Conservation (phyloP, 2,888 invertebrate genomes). For the Sceliomorpha sp. region DNA sequence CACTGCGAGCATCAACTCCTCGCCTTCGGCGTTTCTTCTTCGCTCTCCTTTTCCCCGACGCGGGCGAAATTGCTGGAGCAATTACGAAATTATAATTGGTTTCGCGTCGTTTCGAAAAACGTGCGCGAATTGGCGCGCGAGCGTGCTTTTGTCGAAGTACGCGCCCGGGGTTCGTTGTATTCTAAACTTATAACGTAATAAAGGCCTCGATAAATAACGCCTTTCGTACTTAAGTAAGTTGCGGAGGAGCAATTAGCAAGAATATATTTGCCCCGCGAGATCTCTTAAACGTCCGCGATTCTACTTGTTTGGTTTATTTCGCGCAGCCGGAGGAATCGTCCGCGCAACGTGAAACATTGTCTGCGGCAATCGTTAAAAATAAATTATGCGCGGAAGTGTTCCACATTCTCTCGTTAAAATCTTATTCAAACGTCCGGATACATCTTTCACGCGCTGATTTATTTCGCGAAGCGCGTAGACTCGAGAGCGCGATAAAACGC, state of each 20-base stretch:
- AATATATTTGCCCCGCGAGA: conserved; percentile 42
- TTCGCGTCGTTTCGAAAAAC: conserved; percentile 21
- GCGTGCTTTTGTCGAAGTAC: conserved; percentile 19
- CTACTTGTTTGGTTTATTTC: conserved; percentile 31
- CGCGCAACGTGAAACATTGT: conserved; percentile 24
- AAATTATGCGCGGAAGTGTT: conserved; percentile 19
- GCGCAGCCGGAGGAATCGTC: conserved; percentile 16
- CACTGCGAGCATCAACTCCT: conserved; percentile 15
- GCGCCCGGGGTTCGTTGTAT: conserved; percentile 1
- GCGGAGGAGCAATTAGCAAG: conserved; percentile 39
- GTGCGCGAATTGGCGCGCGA: conserved; percentile 6
- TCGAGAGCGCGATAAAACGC: too few relatives aligned
- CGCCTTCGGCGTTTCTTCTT: not conserved
- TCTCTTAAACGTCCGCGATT: conserved; percentile 45
- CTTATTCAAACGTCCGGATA: not conserved
- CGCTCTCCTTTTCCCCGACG: not conserved
- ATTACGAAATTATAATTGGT: conserved; percentile 23
- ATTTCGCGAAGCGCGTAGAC: too few relatives aligned
- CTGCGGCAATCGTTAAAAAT: conserved; percentile 27
- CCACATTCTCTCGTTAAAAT: conserved; percentile 4
- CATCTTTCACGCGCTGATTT: not conserved
- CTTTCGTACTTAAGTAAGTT: conserved; percentile 27
- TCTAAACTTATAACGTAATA: conserved; percentile 31
- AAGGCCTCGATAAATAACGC: conserved; percentile 36
- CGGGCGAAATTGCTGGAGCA: conserved; percentile 12